These are phyloP conservation scores for Apantesis nais DNA, from an alignment of 2,888 invertebrate species.

Conservation along the genomic window DNA sequence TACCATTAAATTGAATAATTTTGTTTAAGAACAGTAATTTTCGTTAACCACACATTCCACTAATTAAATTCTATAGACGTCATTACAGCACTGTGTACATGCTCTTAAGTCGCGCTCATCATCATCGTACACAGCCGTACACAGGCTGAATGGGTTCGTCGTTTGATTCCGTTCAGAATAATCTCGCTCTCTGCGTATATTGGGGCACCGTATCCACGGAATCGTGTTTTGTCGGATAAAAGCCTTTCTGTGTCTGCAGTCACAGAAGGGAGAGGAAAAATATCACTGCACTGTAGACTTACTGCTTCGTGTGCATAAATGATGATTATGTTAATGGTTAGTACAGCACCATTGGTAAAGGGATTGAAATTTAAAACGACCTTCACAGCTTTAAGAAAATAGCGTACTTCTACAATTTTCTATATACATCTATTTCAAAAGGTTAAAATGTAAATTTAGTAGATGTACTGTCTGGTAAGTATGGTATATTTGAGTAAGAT, in stretches of 20 bases:
- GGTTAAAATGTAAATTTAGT: too few species aligned
- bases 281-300: conserved; percentile 24
- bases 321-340: conserved; percentile 14
- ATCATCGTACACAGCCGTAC: conserved; percentile 7
- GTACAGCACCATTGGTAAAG: not conserved
- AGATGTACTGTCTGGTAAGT: not conserved
- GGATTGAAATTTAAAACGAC: not conserved
- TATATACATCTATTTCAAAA: not conserved
- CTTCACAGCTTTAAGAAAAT: too few species aligned
- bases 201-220: conserved; percentile 38
- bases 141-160: conserved; percentile 20
- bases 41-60: not conserved
- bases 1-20: not conserved
- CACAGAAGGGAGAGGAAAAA: conserved; percentile 35
- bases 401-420: not conserved
- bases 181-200: conserved; percentile 24
- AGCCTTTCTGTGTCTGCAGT: conserved; percentile 66
- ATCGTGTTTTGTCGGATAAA: conserved; percentile 61
- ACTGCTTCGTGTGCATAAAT: not conserved
- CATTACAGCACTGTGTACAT: not conserved
- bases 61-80: not conserved
- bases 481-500: too few species aligned
- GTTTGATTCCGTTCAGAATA: conserved; percentile 27
- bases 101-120: conserved; percentile 5
- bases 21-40: not conserved